phyloP scores from a whole-genome alignment of 2,113 vertebrate genomes.

The Thermophis baileyi region DNA sequence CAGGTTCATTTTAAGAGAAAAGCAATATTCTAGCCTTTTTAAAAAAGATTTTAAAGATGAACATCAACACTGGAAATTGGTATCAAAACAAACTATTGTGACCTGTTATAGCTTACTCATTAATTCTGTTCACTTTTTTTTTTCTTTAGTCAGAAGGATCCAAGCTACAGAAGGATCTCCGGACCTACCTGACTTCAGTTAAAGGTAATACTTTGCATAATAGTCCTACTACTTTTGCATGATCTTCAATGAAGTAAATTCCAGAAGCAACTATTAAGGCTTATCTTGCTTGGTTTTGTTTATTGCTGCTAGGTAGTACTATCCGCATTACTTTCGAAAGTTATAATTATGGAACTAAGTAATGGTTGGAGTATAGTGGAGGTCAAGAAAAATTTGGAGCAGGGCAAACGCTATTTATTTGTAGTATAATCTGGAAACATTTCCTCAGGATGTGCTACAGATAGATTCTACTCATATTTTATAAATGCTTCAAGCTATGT shows the following conservation, averaged over 20 bases:
- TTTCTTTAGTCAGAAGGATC: constrained; percentile 81
- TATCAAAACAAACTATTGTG: background rate
- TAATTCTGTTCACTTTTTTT: constrained; percentile 1
- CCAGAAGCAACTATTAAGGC: background rate
- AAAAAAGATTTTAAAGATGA: background rate
- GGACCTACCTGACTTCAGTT: constrained; percentile 88
- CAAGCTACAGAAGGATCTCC: constrained; percentile 92
- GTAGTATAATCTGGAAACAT: background rate
- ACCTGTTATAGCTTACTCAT: background rate
- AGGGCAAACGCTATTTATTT: background rate
- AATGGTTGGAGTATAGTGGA: background rate
- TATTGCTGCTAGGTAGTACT: background rate
- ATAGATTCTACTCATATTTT: background rate
- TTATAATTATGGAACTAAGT: background rate
- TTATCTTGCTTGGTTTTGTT: background rate
- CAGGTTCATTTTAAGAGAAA: background rate
- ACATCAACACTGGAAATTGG: background rate
- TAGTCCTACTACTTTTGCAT: background rate
- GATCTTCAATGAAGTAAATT: background rate
- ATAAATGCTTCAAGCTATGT: background rate
- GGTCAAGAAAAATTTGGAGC: background rate
- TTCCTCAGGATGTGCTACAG: background rate
- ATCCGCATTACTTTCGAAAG: background rate
- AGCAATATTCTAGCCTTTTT: background rate
- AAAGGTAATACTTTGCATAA: constrained; percentile 76